Conservation (phyloP, 23 tunicate genomes). For the Clavelina lepadiformis region DNA sequence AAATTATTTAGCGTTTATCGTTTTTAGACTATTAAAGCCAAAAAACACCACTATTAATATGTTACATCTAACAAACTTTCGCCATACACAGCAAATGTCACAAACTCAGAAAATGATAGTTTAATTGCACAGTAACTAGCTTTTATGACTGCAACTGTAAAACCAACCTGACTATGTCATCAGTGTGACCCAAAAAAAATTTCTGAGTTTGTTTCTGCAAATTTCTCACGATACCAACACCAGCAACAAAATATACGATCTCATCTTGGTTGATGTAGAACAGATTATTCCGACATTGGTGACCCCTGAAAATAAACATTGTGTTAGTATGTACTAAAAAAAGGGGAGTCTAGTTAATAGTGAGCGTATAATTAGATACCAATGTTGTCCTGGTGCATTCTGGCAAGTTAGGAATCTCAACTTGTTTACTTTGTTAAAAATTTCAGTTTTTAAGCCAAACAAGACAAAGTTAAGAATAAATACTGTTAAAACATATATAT, state of each 20-base stretch:
- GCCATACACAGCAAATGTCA: too few species aligned
- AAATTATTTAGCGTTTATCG: too few species aligned
- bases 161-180: slow-evolving; percentile 86
- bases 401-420: background rate
- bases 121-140: too few species aligned
- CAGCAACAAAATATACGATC: slow-evolving; percentile 97
- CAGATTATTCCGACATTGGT: slow-evolving; percentile 91
- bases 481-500: too few species aligned
- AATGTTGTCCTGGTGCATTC: background rate
- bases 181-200: slow-evolving; percentile 93
- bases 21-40: too few species aligned
- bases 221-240: slow-evolving; percentile 81
- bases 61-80: too few species aligned
- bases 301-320: slow-evolving; percentile 51
- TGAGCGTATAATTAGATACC: background rate
- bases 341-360: background rate
- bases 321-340: background rate
- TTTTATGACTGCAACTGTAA: too few species aligned
- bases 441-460: too few species aligned
- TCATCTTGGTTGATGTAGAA: slow-evolving; percentile 60
- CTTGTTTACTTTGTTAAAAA: too few species aligned
- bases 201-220: slow-evolving; percentile 54
- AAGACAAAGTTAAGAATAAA: too few species aligned
- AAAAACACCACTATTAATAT: too few species aligned
- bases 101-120: too few species aligned